These are phyloP conservation scores for Microcebus tavaratra DNA, from an alignment of 2,113 vertebrate species.

Conservation along the genomic window DNA sequence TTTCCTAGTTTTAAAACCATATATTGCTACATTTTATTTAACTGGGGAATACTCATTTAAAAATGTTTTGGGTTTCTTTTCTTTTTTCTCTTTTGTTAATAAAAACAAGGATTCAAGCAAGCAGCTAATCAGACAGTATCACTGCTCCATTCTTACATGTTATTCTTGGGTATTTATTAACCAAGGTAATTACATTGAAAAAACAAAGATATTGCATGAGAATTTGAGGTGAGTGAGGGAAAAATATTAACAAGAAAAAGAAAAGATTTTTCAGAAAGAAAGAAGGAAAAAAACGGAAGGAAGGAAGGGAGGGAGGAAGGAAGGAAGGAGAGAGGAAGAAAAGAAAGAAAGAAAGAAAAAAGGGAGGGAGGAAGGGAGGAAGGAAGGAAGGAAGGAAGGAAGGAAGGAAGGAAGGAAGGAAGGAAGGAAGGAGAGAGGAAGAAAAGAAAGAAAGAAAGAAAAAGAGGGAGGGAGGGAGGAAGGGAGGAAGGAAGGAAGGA, in stretches of 20 bases:
- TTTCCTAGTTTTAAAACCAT: background rate
- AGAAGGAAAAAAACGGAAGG: too few relatives aligned
- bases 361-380: too few relatives aligned
- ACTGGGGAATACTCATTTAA: background rate
- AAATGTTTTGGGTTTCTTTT: background rate
- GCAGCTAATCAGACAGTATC: background rate
- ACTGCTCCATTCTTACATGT: background rate
- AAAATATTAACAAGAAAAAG: background rate
- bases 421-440: too few relatives aligned
- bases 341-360: too few relatives aligned
- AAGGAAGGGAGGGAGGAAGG: too few relatives aligned
- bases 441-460: background rate
- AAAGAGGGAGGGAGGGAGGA: too few relatives aligned
- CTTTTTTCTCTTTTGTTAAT: background rate
- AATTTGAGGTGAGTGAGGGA: background rate
- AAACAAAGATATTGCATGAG: background rate
- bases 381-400: too few relatives aligned
- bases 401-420: too few relatives aligned
- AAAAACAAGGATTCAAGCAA: background rate
- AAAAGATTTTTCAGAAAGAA: background rate
- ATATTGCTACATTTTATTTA: background rate
- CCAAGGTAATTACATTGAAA: background rate
- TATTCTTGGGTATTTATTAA: slow-evolving; percentile 9
- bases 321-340: too few relatives aligned
- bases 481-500: background rate